Percentiles rank a stretch among this genome's conserved stretches.
Conservation (phyloP, 2,888 invertebrate genomes). For the Eupeodes luniger region DNA sequence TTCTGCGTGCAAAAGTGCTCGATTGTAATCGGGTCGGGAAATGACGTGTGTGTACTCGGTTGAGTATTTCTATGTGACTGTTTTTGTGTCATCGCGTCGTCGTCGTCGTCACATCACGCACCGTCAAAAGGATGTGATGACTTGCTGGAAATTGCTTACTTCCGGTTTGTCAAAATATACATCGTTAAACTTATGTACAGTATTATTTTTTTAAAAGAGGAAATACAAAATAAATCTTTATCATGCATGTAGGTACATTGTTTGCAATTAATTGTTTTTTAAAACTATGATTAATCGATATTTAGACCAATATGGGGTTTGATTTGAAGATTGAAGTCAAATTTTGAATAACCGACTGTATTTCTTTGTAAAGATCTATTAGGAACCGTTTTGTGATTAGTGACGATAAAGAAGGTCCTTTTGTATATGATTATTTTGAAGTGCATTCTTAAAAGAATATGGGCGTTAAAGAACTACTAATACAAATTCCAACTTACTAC, state of each 20-base stretch:
- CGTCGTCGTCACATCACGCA: slow-evolving; percentile 3
- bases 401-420: too few relatives aligned
- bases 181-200: slow-evolving; percentile 27
- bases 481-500: too few relatives aligned
- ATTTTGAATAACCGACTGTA: too few relatives aligned
- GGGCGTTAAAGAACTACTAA: too few relatives aligned
- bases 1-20: slow-evolving; percentile 69
- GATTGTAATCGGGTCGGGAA: slow-evolving; percentile 61
- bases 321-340: too few relatives aligned
- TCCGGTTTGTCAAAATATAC: slow-evolving; percentile 55
- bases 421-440: too few relatives aligned
- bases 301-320: not conserved
- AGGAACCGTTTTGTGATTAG: too few relatives aligned
- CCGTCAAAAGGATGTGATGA: slow-evolving; percentile 57
- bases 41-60: slow-evolving; percentile 41
- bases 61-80: not conserved
- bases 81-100: not conserved
- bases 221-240: not conserved
- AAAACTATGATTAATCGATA: slow-evolving; percentile 14
- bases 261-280: slow-evolving; percentile 11
- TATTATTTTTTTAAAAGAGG: not conserved
- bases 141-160: slow-evolving; percentile 66
- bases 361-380: too few relatives aligned
- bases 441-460: too few relatives aligned
- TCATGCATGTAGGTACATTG: not conserved